phyloP scores from a whole-genome alignment of 2,113 vertebrate species.

The Anser brachyrhynchus region DNA sequence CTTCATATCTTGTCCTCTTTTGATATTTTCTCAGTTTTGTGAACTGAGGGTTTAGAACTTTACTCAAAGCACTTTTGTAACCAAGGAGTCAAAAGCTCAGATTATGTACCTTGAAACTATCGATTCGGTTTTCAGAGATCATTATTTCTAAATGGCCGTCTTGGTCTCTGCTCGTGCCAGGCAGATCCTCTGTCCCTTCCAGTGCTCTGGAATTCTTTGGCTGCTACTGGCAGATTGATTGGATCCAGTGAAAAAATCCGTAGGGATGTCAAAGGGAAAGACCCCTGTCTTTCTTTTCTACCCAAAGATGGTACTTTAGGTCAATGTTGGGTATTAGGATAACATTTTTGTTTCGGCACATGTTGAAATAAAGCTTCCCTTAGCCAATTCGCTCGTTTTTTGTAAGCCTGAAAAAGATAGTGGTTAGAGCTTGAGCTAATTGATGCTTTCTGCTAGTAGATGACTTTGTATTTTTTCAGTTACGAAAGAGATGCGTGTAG shows the following conservation, averaged over 20 bases:
- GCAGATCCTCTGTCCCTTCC: constrained; percentile 15
- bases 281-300: constrained; percentile 11
- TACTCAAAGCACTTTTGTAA: constrained; percentile 58
- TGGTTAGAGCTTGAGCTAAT: constrained; percentile 20
- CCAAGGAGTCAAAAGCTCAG: constrained; percentile 16
- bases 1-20: constrained; percentile 21
- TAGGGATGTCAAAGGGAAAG: constrained; percentile 32
- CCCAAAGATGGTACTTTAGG: constrained; percentile 55
- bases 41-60: constrained; percentile 15
- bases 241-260: not conserved
- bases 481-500: not conserved
- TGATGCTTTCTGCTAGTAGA: constrained; percentile 30
- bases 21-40: constrained; percentile 18
- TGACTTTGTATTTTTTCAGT: constrained; percentile 29
- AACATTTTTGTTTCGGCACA: not conserved
- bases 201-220: not conserved
- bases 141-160: not conserved
- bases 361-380: not conserved
- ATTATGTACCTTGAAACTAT: not conserved
- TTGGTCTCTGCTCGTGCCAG: not conserved
- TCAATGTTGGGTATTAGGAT: not conserved
- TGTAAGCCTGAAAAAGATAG: not conserved
- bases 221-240: not conserved
- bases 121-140: not conserved
- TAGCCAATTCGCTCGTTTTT: constrained; percentile 11